Conservation (phyloP, 2,888 invertebrate genomes). For the Xestia xanthographa region DNA sequence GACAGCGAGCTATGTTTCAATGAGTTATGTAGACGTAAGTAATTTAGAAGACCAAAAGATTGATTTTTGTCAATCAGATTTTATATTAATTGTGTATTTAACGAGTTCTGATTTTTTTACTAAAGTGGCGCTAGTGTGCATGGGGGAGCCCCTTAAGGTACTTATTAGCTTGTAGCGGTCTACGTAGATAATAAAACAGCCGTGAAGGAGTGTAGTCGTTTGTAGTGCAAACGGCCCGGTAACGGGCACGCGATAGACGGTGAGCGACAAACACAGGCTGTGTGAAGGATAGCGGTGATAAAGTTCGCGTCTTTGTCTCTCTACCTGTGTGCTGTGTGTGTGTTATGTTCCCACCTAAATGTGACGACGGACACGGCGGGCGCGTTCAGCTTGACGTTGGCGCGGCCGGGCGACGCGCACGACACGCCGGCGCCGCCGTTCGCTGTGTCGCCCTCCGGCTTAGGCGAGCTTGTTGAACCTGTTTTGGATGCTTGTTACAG, state of each 20-base stretch:
- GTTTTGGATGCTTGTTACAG: not conserved
- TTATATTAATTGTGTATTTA: no score
- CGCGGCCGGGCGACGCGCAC: constrained; percentile 83
- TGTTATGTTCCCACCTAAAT: constrained; percentile 96
- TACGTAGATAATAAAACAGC: no score
- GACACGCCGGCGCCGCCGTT: constrained; percentile 77
- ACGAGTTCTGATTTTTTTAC: no score
- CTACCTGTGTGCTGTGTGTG: constrained; percentile 91
- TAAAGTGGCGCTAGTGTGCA: no score
- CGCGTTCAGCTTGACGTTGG: constrained; percentile 90
- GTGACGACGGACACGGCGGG: constrained; percentile 97
- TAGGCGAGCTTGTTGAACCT: constrained; percentile 68
- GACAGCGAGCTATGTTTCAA: no score
- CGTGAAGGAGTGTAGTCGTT: no score
- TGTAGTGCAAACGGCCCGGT: not conserved
- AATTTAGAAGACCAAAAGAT: no score
- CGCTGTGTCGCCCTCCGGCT: constrained; percentile 57
- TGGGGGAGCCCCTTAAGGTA: no score
- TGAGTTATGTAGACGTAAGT: no score
- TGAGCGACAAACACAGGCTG: constrained; percentile 59
- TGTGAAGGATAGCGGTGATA: constrained; percentile 78
- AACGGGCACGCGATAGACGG: constrained; percentile 50
- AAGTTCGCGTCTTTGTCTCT: constrained; percentile 89
- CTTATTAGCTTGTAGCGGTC: no score
- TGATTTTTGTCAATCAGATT: no score